Evolutionary conservation across 2,888 invertebrate species (phyloP).

Genomic region (Mesochorus sp.): DNA sequence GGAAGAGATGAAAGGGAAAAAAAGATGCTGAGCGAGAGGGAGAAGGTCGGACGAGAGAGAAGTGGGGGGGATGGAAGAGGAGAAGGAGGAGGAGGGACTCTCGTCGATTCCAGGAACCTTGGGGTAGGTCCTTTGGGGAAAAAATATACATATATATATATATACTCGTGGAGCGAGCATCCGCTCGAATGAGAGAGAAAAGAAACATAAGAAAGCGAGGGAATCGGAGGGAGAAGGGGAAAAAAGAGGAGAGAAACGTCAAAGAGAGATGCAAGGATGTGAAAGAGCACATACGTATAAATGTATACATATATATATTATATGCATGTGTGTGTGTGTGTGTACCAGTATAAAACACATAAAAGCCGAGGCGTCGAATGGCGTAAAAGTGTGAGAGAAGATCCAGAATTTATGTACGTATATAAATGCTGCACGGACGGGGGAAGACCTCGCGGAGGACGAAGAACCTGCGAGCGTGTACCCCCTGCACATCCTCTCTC

Average conservation of each 20-base stretch:
- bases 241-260: slow-evolving; percentile 47
- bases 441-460: background rate
- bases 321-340: too few species aligned
- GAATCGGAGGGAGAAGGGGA: slow-evolving; percentile 61
- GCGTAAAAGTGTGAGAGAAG: slow-evolving; percentile 61
- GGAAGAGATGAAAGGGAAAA: slow-evolving; percentile 38
- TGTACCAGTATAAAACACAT: slow-evolving; percentile 28
- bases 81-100: slow-evolving; percentile 53
- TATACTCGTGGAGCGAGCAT: slow-evolving; percentile 69
- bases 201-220: slow-evolving; percentile 22
- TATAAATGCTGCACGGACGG: background rate
- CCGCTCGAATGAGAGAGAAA: slow-evolving; percentile 66
- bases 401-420: slow-evolving; percentile 72
- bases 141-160: slow-evolving; percentile 71
- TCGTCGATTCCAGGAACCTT: slow-evolving; percentile 76
- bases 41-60: slow-evolving; percentile 1
- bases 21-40: slow-evolving; percentile 42
- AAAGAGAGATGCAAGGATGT: slow-evolving; percentile 55
- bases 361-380: slow-evolving; percentile 47
- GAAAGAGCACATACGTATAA: slow-evolving; percentile 55
- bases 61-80: slow-evolving; percentile 22
- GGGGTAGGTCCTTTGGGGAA: slow-evolving; percentile 75
- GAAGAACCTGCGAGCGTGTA: slow-evolving; percentile 9
- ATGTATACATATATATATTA: slow-evolving; percentile 32
- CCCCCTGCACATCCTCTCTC: slow-evolving; percentile 26